These are phyloP conservation scores for Gobionotothen gibberifrons DNA, from an alignment of 2,797 vertebrate genomes.

Conservation along the genomic window DNA sequence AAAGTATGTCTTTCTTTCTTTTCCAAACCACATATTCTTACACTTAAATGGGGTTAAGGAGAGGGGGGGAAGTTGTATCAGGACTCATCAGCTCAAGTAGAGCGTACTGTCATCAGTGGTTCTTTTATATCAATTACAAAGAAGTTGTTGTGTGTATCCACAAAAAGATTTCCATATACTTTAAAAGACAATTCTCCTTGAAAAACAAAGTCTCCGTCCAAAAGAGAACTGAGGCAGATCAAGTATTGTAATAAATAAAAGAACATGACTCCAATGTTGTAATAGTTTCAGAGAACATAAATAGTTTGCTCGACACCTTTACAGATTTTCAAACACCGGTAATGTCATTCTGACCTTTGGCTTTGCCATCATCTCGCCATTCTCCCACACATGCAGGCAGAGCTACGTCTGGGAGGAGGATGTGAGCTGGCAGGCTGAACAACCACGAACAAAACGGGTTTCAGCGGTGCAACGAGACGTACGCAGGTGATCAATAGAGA, in stretches of 20 bases:
- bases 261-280: background rate
- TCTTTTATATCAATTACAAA: background rate
- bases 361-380: constrained; percentile 25
- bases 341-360: constrained; percentile 67
- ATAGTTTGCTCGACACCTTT: constrained; percentile 2
- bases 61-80: too few relatives aligned
- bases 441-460: constrained; percentile 41
- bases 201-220: background rate
- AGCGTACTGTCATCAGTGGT: background rate
- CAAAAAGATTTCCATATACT: too few relatives aligned
- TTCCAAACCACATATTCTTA: too few relatives aligned
- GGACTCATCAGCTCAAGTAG: too few relatives aligned
- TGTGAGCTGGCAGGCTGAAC: constrained; percentile 55
- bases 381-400: constrained; percentile 32
- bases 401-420: constrained; percentile 41
- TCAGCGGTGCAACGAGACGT: constrained; percentile 30
- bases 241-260: background rate
- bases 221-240: background rate
- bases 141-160: background rate
- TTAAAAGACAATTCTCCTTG: background rate
- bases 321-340: constrained; percentile 34
- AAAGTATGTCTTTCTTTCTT: too few relatives aligned
- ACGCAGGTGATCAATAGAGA: constrained; percentile 67
- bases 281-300: background rate
- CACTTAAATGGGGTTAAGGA: too few relatives aligned